Evolutionary conservation across 2,113 vertebrate species (phyloP), one percentile per base, ranked within the genome.

Genomic region (Anas platyrhynchos): DNA sequence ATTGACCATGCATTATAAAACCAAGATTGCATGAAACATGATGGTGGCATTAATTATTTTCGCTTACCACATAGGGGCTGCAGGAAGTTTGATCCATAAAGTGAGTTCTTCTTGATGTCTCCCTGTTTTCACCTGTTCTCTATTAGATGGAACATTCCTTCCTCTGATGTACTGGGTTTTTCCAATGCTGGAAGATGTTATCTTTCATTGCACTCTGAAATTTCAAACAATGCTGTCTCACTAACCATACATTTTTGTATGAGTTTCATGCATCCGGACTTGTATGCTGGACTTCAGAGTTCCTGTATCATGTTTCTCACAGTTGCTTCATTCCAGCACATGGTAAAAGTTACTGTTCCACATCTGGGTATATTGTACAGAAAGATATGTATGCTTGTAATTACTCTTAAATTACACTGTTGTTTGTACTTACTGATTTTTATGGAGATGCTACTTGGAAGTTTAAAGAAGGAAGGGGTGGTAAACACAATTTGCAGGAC

Each of bases 301-400:
- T 96, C 78, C 87, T 79, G n/a, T 78, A 59, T 96, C 78, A 32
- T 80, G 50, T 91, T 91, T 95, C 95, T 85, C 56, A 20, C n/a
- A 56, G 68, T 80, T 56, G 83, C 61, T 94, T 91, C 68, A 74
- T 21, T 72, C 89, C 38, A 83, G 92, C 91, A 83, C 93, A 84
- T 95, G 96, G 89, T 95, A 89, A 83, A 79, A 72, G 91, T 93
- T 88, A 81, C 15, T 17, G 71, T 85, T 91, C 38, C 75, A 48
- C 44, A 75, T 94, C 89, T 95, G 88, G 86, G 68, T 66, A 11
- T 65, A 50, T 67, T 83, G 73, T 62, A 87, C 48, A 92, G 86
- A 86, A 95, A 81, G 50, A 38, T 54, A 13, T 77, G 72, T 92
- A 44, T 54, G 62, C 31, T n/a, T 65, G 46, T 58, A 46, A 73